A percentile compares a stretch with the other conserved stretches of the same genome.
Evolutionary conservation across 2,113 vertebrate species (phyloP).

Genomic region (Alethe castanea): DNA sequence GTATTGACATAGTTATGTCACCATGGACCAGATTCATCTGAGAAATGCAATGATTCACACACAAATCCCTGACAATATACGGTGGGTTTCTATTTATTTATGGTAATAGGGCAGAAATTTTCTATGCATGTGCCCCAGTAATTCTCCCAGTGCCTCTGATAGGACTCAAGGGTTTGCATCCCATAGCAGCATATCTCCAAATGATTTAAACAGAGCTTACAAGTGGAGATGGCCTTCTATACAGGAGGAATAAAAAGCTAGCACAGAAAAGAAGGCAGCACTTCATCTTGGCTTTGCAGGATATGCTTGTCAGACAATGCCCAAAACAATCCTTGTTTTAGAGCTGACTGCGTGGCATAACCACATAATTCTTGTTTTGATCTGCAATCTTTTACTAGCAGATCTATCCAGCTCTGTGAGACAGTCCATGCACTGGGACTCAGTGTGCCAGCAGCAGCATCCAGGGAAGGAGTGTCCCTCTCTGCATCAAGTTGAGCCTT

Average conservation of each 20-base stretch:
- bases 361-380: rapidly evolving
- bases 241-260: neutral
- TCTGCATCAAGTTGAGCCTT: neutral
- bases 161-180: neutral
- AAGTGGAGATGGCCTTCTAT: neutral
- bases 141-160: neutral
- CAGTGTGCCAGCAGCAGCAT: neutral
- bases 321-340: neutral
- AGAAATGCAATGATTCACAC: neutral
- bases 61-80: neutral
- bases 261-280: neutral
- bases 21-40: neutral
- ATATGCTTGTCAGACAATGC: neutral
- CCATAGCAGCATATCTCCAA: neutral
- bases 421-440: neutral
- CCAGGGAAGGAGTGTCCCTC: neutral
- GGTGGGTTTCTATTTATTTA: neutral
- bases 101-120: neutral
- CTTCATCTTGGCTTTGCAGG: neutral
- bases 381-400: neutral
- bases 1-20: neutral
- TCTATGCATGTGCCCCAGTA: neutral
- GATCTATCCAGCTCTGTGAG: neutral
- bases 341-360: neutral
- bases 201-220: neutral